Evolutionary conservation across 1,140 invertebrate species (phyloP).

Genomic region (Brachionus manjavacas): DNA sequence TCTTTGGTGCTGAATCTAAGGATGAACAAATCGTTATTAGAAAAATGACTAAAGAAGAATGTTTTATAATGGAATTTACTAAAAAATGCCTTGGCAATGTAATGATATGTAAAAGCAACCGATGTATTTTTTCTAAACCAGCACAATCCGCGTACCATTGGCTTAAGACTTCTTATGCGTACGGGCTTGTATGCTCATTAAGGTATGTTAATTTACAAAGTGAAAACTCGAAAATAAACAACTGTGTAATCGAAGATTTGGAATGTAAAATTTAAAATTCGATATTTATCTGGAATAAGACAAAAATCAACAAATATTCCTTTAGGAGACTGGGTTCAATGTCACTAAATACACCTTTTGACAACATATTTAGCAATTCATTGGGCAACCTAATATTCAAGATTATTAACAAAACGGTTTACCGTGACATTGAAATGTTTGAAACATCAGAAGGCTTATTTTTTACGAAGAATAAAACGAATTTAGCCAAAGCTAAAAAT

Average conservation of each 20-base stretch:
- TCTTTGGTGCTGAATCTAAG: neutral
- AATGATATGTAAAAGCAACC: neutral
- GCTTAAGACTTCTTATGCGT: neutral
- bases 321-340: neutral
- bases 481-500: neutral
- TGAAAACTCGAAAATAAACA: neutral
- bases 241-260: neutral
- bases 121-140: neutral
- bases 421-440: neutral
- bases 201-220: neutral
- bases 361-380: neutral
- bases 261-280: neutral
- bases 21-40: neutral
- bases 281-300: neutral
- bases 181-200: neutral
- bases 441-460: neutral
- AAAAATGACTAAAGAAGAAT: neutral
- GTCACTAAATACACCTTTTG: neutral
- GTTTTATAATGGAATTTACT: neutral
- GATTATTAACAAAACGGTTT: neutral
- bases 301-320: neutral
- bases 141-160: neutral
- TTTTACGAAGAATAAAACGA: neutral
- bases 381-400: neutral
- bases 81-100: neutral